phyloP scores from a whole-genome alignment of 2,797 vertebrate species.

The Taeniopygia guttata region DNA sequence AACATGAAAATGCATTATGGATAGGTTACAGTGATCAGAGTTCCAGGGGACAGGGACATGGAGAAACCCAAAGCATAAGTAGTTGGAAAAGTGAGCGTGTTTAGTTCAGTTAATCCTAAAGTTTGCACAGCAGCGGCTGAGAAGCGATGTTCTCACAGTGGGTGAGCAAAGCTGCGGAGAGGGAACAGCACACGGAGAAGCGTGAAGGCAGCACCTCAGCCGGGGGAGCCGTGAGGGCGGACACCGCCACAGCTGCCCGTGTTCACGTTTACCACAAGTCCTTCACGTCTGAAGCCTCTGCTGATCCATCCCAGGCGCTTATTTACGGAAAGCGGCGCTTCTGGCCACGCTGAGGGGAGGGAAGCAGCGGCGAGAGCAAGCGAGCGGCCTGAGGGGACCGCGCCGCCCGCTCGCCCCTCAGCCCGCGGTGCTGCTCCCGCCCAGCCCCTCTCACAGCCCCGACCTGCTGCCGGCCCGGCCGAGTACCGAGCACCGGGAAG shows the following conservation, averaged over 20 bases:
- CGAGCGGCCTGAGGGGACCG: background rate
- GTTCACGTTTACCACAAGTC: background rate
- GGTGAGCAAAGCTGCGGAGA: background rate
- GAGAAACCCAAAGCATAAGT: background rate
- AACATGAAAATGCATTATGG: accelerated
- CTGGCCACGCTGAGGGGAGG: accelerated
- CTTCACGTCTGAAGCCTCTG: background rate
- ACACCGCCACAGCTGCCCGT: background rate
- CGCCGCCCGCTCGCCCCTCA: background rate
- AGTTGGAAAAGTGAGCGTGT: background rate
- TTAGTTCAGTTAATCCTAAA: background rate
- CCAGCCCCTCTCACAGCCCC: too few relatives aligned
- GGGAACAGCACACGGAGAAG: background rate
- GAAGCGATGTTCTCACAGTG: accelerated
- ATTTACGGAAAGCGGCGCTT: background rate
- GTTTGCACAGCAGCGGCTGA: background rate
- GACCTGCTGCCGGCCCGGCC: background rate
- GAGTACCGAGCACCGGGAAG: too few relatives aligned
- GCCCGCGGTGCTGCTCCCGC: background rate
- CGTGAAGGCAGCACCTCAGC: background rate
- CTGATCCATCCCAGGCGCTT: accelerated
- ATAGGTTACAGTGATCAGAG: accelerated
- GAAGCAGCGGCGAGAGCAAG: background rate
- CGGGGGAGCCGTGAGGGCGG: background rate
- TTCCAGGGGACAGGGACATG: accelerated